Evolutionary conservation across 2,797 vertebrate species (phyloP).

Genomic region (Pseudopleuronectes americanus): DNA sequence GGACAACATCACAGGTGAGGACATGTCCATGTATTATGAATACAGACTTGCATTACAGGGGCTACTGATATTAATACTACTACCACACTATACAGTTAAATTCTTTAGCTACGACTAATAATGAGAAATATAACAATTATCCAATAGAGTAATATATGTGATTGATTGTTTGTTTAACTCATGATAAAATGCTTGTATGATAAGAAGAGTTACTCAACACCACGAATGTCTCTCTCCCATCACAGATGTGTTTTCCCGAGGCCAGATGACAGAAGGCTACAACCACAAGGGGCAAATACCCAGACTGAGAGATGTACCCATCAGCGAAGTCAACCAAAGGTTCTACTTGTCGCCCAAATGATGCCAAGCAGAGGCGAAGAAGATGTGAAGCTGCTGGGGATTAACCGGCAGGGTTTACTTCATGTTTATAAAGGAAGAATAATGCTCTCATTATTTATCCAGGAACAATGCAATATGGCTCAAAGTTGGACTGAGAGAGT

Average conservation of each 20-base stretch:
- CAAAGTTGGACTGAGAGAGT: not conserved
- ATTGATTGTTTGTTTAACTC: not conserved
- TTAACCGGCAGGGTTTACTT: constrained; percentile 3
- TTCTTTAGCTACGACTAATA: not conserved
- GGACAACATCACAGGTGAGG: constrained; percentile 91
- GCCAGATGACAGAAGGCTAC: constrained; percentile 81
- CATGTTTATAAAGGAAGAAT: constrained; percentile 1
- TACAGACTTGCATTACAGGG: not conserved
- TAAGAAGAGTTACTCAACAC: not conserved
- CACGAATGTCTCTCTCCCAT: constrained; percentile 26
- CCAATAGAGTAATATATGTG: not conserved
- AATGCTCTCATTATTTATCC: constrained; percentile 17
- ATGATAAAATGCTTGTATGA: not conserved
- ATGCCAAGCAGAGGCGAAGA: constrained; percentile 5
- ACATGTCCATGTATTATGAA: not conserved
- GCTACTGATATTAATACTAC: too few species aligned
- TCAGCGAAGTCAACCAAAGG: constrained; percentile 91
- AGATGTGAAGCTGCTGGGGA: not conserved
- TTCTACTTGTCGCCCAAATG: constrained; percentile 84
- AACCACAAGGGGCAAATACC: constrained; percentile 86
- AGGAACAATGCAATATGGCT: not conserved
- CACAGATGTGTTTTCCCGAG: constrained; percentile 88
- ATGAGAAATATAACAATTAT: not conserved
- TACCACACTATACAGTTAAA: not conserved
- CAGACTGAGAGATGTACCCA: constrained; percentile 87